Conservation (phyloP, 1,140 invertebrate species). For the Fopius arisanus region DNA sequence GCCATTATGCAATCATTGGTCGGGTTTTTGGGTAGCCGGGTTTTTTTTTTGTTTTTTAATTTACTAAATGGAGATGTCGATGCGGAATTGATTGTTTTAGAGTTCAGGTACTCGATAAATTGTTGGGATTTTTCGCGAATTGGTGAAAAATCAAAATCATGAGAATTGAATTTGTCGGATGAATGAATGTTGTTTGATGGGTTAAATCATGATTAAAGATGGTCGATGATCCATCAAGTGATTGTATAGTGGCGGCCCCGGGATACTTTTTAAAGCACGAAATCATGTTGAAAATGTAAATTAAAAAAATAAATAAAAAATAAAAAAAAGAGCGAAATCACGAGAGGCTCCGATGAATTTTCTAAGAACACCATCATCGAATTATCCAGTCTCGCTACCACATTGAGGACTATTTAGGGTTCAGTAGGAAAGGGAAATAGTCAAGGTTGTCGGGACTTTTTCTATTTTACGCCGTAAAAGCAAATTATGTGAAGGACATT, state of each 20-base stretch:
- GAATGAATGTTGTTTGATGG: neutral
- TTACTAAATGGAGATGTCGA: constrained; percentile 3
- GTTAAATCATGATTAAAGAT: neutral
- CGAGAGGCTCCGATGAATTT: constrained; percentile 35
- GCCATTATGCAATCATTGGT: neutral
- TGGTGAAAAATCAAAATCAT: neutral
- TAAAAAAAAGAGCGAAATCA: neutral
- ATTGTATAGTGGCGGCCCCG: neutral
- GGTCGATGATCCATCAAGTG: neutral
- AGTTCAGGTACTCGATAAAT: neutral
- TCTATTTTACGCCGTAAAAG: too few relatives aligned
- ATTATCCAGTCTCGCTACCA: constrained; percentile 52
- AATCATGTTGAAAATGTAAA: constrained; percentile 11
- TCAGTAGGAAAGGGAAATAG: neutral
- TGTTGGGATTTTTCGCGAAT: neutral
- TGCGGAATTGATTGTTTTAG: neutral
- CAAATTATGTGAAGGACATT: too few relatives aligned
- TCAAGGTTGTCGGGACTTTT: neutral
- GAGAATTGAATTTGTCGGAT: neutral
- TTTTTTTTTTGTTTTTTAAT: neutral
- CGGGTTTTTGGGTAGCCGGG: neutral
- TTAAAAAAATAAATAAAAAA: too few relatives aligned
- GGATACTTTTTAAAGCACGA: constrained; percentile 13
- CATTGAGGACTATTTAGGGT: constrained; percentile 37
- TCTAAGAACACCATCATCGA: constrained; percentile 47